Conservation (phyloP, 2,797 vertebrate genomes). For the Setipinna tenuifilis region DNA sequence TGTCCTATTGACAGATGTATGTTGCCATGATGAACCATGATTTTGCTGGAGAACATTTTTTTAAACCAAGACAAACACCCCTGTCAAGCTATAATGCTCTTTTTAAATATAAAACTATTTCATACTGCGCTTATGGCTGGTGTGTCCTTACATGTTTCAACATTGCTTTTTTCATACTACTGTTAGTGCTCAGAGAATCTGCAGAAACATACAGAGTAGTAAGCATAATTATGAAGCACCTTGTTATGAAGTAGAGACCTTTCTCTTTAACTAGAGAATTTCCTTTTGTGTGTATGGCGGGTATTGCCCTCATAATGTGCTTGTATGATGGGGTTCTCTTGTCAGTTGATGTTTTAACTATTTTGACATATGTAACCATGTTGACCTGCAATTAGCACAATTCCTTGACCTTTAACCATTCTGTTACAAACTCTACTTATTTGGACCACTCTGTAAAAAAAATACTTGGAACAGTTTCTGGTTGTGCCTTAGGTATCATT, state of each 20-base stretch:
- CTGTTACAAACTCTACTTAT: too few relatives aligned
- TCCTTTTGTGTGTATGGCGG: background rate
- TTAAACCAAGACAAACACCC: conserved; percentile 1
- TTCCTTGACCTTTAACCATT: too few relatives aligned
- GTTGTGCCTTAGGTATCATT: too few relatives aligned
- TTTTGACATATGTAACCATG: background rate
- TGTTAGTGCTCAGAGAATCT: background rate
- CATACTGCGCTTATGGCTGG: background rate
- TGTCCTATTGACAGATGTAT: background rate
- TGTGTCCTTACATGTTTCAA: background rate
- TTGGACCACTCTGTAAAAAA: too few relatives aligned
- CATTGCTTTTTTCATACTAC: conserved; percentile 20
- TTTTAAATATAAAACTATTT: conserved; percentile 16
- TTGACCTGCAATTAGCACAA: background rate
- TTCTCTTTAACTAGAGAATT: background rate
- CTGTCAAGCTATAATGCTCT: conserved; percentile 7
- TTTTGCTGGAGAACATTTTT: background rate
- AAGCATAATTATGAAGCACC: background rate
- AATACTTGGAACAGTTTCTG: too few relatives aligned
- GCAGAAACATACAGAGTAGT: background rate
- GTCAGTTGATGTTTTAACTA: background rate
- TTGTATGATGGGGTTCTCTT: background rate
- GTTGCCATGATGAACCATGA: background rate
- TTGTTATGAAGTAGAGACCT: background rate
- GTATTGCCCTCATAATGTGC: background rate